Percentiles rank a stretch among this genome's conserved stretches.
These are phyloP conservation scores for Maniola jurtina DNA, from an alignment of 1,140 invertebrate species.

Conservation along the genomic window DNA sequence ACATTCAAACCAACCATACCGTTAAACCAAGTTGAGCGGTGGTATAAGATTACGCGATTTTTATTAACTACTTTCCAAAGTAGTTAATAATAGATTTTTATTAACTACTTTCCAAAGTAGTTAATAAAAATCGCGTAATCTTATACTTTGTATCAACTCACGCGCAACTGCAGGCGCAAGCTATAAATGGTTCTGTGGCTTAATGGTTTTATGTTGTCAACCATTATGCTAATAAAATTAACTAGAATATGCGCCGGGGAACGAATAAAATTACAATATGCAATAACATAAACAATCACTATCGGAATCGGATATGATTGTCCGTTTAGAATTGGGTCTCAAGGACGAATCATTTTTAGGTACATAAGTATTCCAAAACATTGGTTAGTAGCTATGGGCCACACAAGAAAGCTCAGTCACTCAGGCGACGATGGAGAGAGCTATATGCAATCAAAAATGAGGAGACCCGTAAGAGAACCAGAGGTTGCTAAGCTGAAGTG, in stretches of 20 bases:
- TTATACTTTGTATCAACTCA: slow-evolving; percentile 5
- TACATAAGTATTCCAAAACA: too few species aligned
- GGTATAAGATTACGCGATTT: too few species aligned
- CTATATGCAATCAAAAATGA: too few species aligned
- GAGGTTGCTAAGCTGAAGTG: too few species aligned
- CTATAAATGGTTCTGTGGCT: slow-evolving; percentile 35
- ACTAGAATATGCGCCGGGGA: slow-evolving; percentile 34
- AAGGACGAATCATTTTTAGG: neutral
- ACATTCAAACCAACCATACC: too few species aligned
- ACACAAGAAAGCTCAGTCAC: too few species aligned
- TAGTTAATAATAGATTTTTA: neutral
- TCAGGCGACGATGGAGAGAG: too few species aligned
- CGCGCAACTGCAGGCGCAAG: slow-evolving; percentile 23
- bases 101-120: too few species aligned
- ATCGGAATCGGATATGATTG: slow-evolving; percentile 19
- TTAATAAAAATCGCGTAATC: neutral
- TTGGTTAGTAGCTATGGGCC: too few species aligned
- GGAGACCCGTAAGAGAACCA: too few species aligned
- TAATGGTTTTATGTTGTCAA: slow-evolving; percentile 41
- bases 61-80: too few species aligned
- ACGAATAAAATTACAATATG: slow-evolving; percentile 38
- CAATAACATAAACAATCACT: slow-evolving; percentile 30
- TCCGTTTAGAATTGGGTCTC: slow-evolving; percentile 14
- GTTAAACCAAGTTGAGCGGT: too few species aligned
- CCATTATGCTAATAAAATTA: slow-evolving; percentile 46